Evolutionary conservation across 2,888 invertebrate genomes (phyloP).

Genomic region (Sussaba pulchella): DNA sequence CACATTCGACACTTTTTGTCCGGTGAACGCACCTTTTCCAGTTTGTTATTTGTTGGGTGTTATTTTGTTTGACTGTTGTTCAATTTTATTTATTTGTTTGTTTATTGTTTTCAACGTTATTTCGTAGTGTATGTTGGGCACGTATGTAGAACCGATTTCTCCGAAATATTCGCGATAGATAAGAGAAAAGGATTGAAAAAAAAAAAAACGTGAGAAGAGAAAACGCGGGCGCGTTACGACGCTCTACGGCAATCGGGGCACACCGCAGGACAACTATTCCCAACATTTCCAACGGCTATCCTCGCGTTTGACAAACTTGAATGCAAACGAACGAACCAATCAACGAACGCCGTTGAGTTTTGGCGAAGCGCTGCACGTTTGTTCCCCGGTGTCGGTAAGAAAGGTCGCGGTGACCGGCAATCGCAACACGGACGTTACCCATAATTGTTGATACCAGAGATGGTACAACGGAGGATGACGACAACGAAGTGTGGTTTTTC

Average conservation of each 20-base stretch:
- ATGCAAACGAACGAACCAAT: conserved; percentile 69
- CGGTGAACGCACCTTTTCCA: no score
- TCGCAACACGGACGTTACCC: no score
- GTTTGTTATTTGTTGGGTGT: no score
- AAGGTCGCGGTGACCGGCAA: no score
- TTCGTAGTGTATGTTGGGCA: neutral
- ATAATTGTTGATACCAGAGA: no score
- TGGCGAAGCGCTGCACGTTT: conserved; percentile 46
- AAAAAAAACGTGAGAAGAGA: conserved; percentile 21
- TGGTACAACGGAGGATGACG: no score
- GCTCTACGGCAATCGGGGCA: conserved; percentile 18
- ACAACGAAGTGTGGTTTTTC: no score
- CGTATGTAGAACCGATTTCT: conserved; percentile 22
- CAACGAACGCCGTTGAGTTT: conserved; percentile 4
- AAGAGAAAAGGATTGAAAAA: no score
- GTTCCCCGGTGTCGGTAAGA: conserved; percentile 52
- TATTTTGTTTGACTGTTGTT: no score
- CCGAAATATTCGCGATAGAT: neutral
- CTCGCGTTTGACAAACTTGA: conserved; percentile 71
- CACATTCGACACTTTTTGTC: no score
- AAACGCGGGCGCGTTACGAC: conserved; percentile 21
- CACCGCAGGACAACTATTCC: conserved; percentile 28
- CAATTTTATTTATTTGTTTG: no score
- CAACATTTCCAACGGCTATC: conserved; percentile 69
- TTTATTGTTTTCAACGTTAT: no score